Base-by-base conservation (phyloP, 2,797 vertebrate genomes). In the Pyrocephalus nanus region DNA sequence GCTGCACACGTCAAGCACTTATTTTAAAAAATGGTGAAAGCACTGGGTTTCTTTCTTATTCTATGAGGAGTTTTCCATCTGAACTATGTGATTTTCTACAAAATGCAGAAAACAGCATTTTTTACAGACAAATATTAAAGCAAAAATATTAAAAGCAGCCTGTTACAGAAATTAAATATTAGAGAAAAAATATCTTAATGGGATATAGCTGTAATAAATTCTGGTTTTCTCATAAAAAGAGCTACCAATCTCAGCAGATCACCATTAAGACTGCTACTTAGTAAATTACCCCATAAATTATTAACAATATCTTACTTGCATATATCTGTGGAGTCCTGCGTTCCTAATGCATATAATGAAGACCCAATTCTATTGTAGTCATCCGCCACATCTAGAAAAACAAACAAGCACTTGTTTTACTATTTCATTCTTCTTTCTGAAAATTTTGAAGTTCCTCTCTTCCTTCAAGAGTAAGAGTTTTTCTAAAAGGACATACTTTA, bases 341-440 rank as follows among this genome's bases (percentile, higher is more conserved):
- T 99, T 97, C 99, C 99, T 97, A 99, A 97, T 22, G 98, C 97
- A 97, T 99, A 99, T 74, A 99, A 98, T 23, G 99, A 99, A 90
- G 99, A 99, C 87, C 99, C 99, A 97, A 99, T 99, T 98, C 99
- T 99, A 98, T 99, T 99, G 98, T 99, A 99, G 97, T 99, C 99
- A 72, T 99, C 99, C 19, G 99, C 99, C 96, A 98, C 98, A 97
- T 98, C 99, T 99, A 95, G 36, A 91, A 95, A 92, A 94, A 90
- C 50, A 96, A 96, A 95, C 61, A 96, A 96, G 90, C 36, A 86
- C 57, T 97, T 75, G 27, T 88, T 93, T 96, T 92, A 97, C 69
- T 91, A 80, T 71, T 71, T 90, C 47, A 78, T 82, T 88, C 55
- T 26, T 82, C 48, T 80, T 61, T 32, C 50, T 76, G 40, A 62